Conservation (phyloP, 2,888 invertebrate species). For the Octonoba sinensis region DNA sequence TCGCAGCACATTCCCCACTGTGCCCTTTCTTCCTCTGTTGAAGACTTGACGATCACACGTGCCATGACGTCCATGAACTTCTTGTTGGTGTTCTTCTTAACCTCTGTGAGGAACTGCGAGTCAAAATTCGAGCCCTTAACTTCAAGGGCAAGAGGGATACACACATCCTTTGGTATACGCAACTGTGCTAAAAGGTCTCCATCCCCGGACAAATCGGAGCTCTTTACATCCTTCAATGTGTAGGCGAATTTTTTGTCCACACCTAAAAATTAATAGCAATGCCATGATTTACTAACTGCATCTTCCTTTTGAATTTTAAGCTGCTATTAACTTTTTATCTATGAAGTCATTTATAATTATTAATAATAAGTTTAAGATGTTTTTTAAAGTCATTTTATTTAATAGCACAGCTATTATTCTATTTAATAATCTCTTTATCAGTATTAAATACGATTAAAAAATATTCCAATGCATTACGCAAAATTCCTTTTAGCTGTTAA, state of each 20-base stretch:
- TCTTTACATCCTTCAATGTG: conserved; percentile 81
- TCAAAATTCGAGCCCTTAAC: conserved; percentile 79
- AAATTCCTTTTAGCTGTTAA: too few relatives aligned
- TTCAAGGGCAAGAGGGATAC: conserved; percentile 85
- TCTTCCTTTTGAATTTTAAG: too few relatives aligned
- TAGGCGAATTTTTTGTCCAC: conserved; percentile 83
- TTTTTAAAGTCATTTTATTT: too few relatives aligned
- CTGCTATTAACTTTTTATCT: too few relatives aligned
- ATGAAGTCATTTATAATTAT: too few relatives aligned
- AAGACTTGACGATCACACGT: conserved; percentile 73
- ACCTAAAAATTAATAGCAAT: conserved; percentile 73
- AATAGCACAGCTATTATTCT: too few relatives aligned
- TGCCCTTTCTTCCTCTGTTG: conserved; percentile 67
- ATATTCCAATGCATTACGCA: too few relatives aligned
- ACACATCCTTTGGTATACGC: conserved; percentile 82
- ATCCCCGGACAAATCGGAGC: conserved; percentile 79
- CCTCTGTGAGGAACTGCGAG: conserved; percentile 69
- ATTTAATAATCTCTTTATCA: too few relatives aligned
- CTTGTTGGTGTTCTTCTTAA: conserved; percentile 75
- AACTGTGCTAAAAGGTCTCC: conserved; percentile 80
- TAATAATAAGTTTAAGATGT: too few relatives aligned
- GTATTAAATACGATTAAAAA: too few relatives aligned
- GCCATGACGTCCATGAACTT: conserved; percentile 79
- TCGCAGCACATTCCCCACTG: conserved; percentile 73
- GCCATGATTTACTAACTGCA: too few relatives aligned